Base-by-base conservation (phyloP, 92 coral and sea anemone genomes). In the Phenganax marumi region DNA sequence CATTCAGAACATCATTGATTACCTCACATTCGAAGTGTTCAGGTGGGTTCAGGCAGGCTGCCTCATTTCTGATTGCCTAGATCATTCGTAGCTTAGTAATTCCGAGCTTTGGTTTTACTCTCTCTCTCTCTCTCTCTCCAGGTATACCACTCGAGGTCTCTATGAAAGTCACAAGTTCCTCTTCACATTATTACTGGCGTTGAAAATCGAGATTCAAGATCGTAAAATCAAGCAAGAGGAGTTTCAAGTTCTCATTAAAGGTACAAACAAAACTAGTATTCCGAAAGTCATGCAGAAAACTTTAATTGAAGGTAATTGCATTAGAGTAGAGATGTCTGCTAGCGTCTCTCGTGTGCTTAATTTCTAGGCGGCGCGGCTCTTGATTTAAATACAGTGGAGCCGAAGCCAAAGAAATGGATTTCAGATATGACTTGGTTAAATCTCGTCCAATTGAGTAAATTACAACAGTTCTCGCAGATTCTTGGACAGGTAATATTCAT, bases 351-450 rank as follows among this genome's bases (percentile, higher is more conserved):
- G 24, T 77, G 8, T 10, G 18, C 0, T 12, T 52, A 50, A 8
- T 4, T 50, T 16, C 13, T 86, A 96, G 99, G 99, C 73, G 99
- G 99, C 10, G 99, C 99, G 11, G 99, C 99, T 50, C 88, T 96
- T 24, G 99, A 96, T 81, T 78, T 95, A 25, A 96, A 96, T 82
- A 97, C 97, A 17, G 99, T 96, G 73, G 97, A 96, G 84, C 97
- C 99, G 60, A 96, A 96, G 64, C 99, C 99, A 21, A 96, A 96
- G 91, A 96, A 96, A 81, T 96, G 99, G 99, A 96, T 96, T 77
- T 89, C 93, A 17, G 99, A 96, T 79, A 81, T 96, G 89, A 96
- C 99, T 4, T 96, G 99, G 99, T 76, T 96, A 89, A 96, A 96
- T 81, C 83, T 96, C 61, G 99, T 96, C 50, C 93, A 91, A 39